Evolutionary conservation across 2,888 invertebrate species (phyloP), one percentile per base, ranked within the genome.

Genomic region (Therioaphis trifolii): DNA sequence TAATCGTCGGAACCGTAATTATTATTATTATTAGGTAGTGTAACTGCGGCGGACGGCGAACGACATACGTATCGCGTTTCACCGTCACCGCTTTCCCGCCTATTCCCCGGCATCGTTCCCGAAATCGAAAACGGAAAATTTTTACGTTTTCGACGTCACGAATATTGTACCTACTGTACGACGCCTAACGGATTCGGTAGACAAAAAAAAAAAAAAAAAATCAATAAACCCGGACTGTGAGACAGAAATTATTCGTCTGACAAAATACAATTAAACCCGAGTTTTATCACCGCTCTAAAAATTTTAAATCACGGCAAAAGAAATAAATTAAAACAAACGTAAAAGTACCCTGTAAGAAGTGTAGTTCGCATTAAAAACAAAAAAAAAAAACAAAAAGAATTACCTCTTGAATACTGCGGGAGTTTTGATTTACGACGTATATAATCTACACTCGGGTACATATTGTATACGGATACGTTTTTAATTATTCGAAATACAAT

Each of bases 121-220:
- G n/a, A n/a, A 35, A 74, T 55, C n/a, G 40, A 74, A 74, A n/a
- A n/a, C n/a, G 4, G 15, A 52, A 72, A 29, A n/a, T n/a, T n/a
- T n/a, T n/a, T n/a, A 43, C 5, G 40, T 76, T 27, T 61, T 49
- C n/a, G 43, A 29, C 43, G 46, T 43, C 46, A 12, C 76, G 66
- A n/a, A n/a, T n/a, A n/a, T n/a, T n/a, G n/a, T n/a, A n/a, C n/a
- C n/a, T n/a, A n/a, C n/a, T n/a, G n/a, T n/a, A n/a, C 24, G 18
- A 27, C 35, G 18, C 29, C 4, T 12, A n/a, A 43, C 11, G 63
- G 12, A 49, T 29, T 49, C 14, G 24, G 35, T 35, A 21, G n/a
- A 21, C 46, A 14, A 63, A 43, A 58, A 29, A 35, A 74, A 74
- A 21, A 58, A 40, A 55, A 15, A 74, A 40, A 40, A 9, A 18